Conservation (phyloP, 2,888 invertebrate genomes). For the Laothoe populi region DNA sequence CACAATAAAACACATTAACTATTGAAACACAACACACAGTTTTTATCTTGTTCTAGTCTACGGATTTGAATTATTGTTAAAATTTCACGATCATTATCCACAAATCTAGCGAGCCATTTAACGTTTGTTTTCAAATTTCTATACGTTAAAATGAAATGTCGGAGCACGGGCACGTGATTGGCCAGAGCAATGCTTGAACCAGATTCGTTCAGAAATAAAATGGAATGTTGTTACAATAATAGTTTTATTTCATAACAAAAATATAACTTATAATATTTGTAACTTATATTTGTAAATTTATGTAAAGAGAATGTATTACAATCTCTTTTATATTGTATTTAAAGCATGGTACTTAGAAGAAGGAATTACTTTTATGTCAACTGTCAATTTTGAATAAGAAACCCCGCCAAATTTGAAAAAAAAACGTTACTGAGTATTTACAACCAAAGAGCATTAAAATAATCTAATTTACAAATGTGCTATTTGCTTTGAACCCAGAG, state of each 20-base stretch:
- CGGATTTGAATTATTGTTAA: background rate
- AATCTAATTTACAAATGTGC: no score
- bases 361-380: no score
- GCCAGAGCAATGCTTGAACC: conserved; percentile 42
- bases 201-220: conserved; percentile 32
- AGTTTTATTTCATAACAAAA: background rate
- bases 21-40: conserved; percentile 12
- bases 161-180: conserved; percentile 47
- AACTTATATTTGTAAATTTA: no score
- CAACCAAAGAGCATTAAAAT: no score
- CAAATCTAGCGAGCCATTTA: conserved; percentile 13
- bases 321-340: no score
- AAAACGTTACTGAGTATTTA: no score
- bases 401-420: no score
- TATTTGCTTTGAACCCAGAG: no score
- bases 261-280: background rate
- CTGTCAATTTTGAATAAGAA: no score
- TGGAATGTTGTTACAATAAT: background rate
- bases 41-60: background rate
- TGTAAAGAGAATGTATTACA: no score
- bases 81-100: conserved; percentile 9
- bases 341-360: no score
- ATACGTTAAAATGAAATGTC: conserved; percentile 55
- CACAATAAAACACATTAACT: conserved; percentile 19
- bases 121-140: conserved; percentile 60